Percentiles rank a stretch among this genome's conserved stretches.
phyloP scores from a whole-genome alignment of 2,888 invertebrate genomes.

The Shargacucullia verbasci region DNA sequence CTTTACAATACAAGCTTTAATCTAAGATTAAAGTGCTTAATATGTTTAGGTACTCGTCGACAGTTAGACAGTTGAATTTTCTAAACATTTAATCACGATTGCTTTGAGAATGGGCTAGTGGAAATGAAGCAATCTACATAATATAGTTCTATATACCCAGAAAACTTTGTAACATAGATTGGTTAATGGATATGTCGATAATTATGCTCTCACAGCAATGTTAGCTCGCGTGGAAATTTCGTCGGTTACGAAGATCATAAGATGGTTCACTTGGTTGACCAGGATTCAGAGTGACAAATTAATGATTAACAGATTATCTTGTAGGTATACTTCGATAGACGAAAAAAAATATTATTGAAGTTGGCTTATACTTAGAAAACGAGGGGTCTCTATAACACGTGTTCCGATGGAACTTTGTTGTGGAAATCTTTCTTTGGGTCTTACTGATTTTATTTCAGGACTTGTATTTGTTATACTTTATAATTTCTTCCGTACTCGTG shows the following conservation, averaged over 20 bases:
- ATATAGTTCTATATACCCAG: too few relatives aligned
- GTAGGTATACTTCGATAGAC: neutral
- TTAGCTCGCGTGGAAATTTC: conserved; percentile 37
- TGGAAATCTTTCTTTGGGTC: too few relatives aligned
- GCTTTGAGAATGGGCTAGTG: neutral
- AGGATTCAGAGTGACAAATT: conserved; percentile 18
- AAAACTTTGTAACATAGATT: conserved; percentile 36
- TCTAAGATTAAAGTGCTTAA: conserved; percentile 29
- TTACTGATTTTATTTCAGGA: too few relatives aligned
- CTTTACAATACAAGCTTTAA: conserved; percentile 38
- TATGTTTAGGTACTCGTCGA: conserved; percentile 5
- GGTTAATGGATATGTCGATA: conserved; percentile 26
- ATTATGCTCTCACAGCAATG: conserved; percentile 19
- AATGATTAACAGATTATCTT: neutral
- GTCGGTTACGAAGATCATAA: conserved; percentile 28
- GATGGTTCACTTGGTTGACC: conserved; percentile 33
- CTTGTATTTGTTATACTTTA: neutral
- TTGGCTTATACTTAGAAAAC: conserved; percentile 1
- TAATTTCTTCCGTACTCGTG: conserved; percentile 14
- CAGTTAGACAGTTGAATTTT: conserved; percentile 25
- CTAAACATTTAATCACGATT: conserved; percentile 4
- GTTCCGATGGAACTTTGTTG: neutral
- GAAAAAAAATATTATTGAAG: neutral
- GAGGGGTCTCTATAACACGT: neutral
- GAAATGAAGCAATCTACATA: neutral